Conservation (phyloP, 1,140 invertebrate genomes). For the Latrodectus geometricus region DNA sequence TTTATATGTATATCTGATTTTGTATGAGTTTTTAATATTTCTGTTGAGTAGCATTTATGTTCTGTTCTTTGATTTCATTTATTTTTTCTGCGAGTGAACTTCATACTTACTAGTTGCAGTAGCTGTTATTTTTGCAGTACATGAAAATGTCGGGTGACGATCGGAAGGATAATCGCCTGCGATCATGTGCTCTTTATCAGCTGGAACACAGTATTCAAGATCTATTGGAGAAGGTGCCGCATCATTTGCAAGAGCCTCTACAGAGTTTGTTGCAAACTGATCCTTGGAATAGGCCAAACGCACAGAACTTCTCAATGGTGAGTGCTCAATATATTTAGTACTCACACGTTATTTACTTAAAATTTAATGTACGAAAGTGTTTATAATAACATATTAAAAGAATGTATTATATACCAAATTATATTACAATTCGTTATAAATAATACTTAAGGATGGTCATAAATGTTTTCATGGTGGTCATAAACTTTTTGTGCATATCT, state of each 20-base stretch:
- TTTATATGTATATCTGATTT: background rate
- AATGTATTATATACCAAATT: too few relatives aligned
- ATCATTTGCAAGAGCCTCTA: conserved; percentile 87
- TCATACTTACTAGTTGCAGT: conserved; percentile 26
- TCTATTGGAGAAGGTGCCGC: conserved; percentile 82
- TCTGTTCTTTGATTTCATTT: background rate
- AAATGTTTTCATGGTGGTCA: too few relatives aligned
- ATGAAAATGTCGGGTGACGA: conserved; percentile 55
- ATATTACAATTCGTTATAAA: too few relatives aligned
- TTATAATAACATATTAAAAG: too few relatives aligned
- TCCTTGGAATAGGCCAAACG: conserved; percentile 83
- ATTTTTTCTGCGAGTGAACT: conserved; percentile 5
- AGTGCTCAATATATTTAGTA: conserved; percentile 64
- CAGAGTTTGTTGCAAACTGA: conserved; percentile 85
- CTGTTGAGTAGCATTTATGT: background rate
- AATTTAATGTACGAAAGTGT: too few relatives aligned
- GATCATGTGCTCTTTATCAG: conserved; percentile 70
- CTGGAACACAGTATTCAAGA: conserved; percentile 83
- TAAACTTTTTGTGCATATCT: too few relatives aligned
- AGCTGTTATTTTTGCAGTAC: conserved; percentile 53
- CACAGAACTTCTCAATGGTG: conserved; percentile 89
- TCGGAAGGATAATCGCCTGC: conserved; percentile 41
- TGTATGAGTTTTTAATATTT: too few relatives aligned
- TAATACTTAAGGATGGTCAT: too few relatives aligned
- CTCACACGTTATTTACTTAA: too few relatives aligned